These are phyloP conservation scores for Pantherophis vulpinus DNA, from an alignment of 2,797 vertebrate species.

Conservation along the genomic window DNA sequence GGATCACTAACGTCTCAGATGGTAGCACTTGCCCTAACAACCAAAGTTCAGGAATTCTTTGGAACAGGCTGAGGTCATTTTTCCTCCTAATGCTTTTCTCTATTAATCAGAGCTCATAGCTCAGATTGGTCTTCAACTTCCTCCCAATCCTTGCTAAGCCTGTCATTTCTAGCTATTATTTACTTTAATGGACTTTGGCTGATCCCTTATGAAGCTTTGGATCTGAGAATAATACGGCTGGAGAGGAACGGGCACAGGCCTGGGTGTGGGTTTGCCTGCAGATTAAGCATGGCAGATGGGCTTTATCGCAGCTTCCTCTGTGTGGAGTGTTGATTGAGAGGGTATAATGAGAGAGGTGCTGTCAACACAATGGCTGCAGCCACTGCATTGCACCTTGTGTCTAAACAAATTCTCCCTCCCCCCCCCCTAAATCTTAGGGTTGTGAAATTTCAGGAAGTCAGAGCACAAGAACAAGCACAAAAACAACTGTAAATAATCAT, in stretches of 20 bases:
- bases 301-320: conserved; percentile 99
- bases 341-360: conserved; percentile 99
- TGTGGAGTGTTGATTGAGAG: conserved; percentile 99
- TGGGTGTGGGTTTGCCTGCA: conserved; percentile 96
- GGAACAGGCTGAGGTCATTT: conserved; percentile 94
- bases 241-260: conserved; percentile 94
- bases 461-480: conserved; percentile 97
- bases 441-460: conserved; percentile 93
- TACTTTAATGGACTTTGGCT: conserved; percentile 99
- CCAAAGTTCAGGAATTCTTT: conserved; percentile 97
- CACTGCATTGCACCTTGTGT: conserved; percentile 97
- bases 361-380: conserved; percentile 96
- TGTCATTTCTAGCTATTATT: conserved; percentile 99
- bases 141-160: conserved; percentile 99
- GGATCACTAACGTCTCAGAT: conserved; percentile 94
- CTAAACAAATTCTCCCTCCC: conserved; percentile 90
- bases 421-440: conserved; percentile 85
- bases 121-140: conserved; percentile 99
- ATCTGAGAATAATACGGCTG: conserved; percentile 98
- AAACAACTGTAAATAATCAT: conserved; percentile 99
- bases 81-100: conserved; percentile 96
- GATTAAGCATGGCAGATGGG: conserved; percentile 99
- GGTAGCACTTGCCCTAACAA: conserved; percentile 93
- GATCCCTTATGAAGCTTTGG: conserved; percentile 99
- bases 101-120: conserved; percentile 99